Percentiles rank a stretch among this genome's conserved stretches.
These are phyloP conservation scores for Pardosa pseudoannulata DNA, from an alignment of 2,888 invertebrate species.

Conservation along the genomic window DNA sequence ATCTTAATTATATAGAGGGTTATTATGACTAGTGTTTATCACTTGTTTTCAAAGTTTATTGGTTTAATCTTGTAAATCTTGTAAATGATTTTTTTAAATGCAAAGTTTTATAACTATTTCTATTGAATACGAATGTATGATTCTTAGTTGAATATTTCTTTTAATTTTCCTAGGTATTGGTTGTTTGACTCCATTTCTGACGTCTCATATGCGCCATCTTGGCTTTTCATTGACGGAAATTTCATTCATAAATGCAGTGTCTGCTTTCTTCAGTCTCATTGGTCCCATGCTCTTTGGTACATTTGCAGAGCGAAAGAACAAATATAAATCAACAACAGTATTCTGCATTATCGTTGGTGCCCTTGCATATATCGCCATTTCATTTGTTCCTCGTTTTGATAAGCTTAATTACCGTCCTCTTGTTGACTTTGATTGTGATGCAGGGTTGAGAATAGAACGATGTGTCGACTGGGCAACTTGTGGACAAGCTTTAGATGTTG, in stretches of 20 bases:
- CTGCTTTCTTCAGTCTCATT: constrained; percentile 87
- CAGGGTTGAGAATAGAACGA: constrained; percentile 73
- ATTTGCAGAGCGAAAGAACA: constrained; percentile 85
- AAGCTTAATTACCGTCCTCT: constrained; percentile 68
- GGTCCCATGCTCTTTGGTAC: constrained; percentile 88
- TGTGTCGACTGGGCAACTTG: constrained; percentile 74
- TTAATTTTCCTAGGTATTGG: constrained; percentile 85
- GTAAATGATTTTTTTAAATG: too few species aligned
- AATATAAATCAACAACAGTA: constrained; percentile 77
- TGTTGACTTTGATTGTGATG: constrained; percentile 74
- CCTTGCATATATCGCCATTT: constrained; percentile 76
- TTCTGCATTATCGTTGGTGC: constrained; percentile 77
- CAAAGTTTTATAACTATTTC: too few species aligned
- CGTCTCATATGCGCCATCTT: constrained; percentile 85
- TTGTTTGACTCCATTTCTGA: constrained; percentile 88
- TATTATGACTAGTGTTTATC: too few species aligned
- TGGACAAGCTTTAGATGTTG: constrained; percentile 39
- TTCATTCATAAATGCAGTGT: constrained; percentile 86
- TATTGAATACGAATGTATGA: too few species aligned
- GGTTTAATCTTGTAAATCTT: too few species aligned
- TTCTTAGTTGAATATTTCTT: background rate
- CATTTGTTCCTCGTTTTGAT: constrained; percentile 76
- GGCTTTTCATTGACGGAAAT: constrained; percentile 87
- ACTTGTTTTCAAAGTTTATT: too few species aligned
- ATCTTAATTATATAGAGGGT: too few species aligned